Evolutionary conservation across 2,888 invertebrate genomes (phyloP), one percentile per base, ranked within the genome.

Genomic region (Tenthredo scrophulariae): DNA sequence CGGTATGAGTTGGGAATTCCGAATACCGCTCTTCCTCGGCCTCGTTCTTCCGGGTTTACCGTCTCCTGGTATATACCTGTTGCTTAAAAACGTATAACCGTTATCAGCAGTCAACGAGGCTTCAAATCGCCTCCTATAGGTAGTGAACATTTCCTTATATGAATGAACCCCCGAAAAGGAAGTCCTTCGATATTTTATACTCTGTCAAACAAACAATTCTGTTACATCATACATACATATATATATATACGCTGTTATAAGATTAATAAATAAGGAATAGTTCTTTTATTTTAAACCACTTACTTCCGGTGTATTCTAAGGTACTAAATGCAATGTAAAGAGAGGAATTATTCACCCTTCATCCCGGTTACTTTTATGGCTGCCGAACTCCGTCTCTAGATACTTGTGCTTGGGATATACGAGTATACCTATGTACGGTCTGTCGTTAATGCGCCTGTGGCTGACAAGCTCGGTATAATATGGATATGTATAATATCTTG

Each of bases 41-140:
- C 33, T 70, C 33, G n/a, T 70, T 18, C 7, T 33, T n/a, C 77
- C 26, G 2, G 54, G 50, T 50, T 77, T 50, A 40, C 67, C 46
- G 15, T 29, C 54, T 77, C 79, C 58, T n/a, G 7, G 13, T 74
- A 26, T 58, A 58, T 79, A 79, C 79, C 79, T 79, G 79, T 79
- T 79, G 79, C 79, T 79, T 79, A 79, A 79, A 79, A 58, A 58
- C 50, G 77, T 77, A 77, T 46, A 29, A 77, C 74, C 43, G 40
- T 74, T 74, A 74, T 43, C 74, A 40, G 43, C 43, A 43, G 40
- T 67, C 67, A 67, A 15, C 67, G 26, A 18, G 6, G 33, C 29
- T 33, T 67, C 13, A 33, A 67, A 33, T 74, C 43, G 26, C 22
- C 2, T 74, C 43, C 22, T 29, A 22, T 3, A 22, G 13, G 40